A percentile compares a stretch with the other conserved stretches of the same genome.
Evolutionary conservation across 2,888 invertebrate species (phyloP).

Genomic region (Rhamphomyia laevipes): DNA sequence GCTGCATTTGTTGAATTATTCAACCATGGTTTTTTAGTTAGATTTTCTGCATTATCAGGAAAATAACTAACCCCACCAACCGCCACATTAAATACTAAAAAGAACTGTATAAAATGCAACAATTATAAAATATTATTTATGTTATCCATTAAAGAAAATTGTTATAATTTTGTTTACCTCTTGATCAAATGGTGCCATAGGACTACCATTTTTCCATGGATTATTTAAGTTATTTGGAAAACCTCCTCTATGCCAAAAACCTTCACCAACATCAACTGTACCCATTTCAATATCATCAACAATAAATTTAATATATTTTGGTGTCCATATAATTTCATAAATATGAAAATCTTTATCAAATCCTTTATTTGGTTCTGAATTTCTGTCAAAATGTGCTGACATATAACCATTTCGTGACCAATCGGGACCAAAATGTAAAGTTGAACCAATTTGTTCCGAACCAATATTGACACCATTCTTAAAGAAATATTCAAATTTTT

Average conservation of each 20-base stretch:
- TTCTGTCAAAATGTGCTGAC: constrained; percentile 27
- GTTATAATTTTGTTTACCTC: constrained; percentile 32
- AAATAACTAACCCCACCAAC: constrained; percentile 54
- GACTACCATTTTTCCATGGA: constrained; percentile 28
- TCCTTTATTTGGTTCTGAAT: constrained; percentile 14
- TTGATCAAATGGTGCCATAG: constrained; percentile 58
- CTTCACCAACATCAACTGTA: constrained; percentile 42
- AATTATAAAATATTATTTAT: background rate
- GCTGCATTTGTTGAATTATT: constrained; percentile 33
- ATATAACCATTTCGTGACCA: constrained; percentile 43
- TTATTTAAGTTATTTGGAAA: constrained; percentile 32
- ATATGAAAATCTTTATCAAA: constrained; percentile 41
- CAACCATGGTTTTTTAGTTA: constrained; percentile 46
- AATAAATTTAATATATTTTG: constrained; percentile 23
- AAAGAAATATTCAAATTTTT: background rate
- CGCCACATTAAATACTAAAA: constrained; percentile 53
- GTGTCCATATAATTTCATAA: constrained; percentile 57
- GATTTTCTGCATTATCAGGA: constrained; percentile 46
- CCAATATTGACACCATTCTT: constrained; percentile 45
- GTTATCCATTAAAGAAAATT: background rate
- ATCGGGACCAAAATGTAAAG: constrained; percentile 56
- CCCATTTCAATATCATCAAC: constrained; percentile 44
- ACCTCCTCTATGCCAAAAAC: constrained; percentile 54
- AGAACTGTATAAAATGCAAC: constrained; percentile 38
- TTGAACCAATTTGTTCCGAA: constrained; percentile 45